Evolutionary conservation across 2,113 vertebrate genomes (phyloP).

Genomic region (Calidris pugnax): DNA sequence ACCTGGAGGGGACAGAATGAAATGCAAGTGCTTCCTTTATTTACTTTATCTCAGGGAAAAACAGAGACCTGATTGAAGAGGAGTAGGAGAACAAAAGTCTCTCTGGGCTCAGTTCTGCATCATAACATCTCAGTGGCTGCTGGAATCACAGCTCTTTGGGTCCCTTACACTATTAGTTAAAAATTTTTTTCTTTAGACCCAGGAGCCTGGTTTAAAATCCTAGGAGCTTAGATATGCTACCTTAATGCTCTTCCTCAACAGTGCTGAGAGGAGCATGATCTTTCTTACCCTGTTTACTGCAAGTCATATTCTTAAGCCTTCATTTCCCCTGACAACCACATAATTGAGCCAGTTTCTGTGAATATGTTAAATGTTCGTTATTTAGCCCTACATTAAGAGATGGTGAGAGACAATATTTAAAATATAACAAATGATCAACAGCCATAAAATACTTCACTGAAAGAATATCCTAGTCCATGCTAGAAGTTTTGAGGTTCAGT

Average conservation of each 20-base stretch:
- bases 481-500: not conserved
- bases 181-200: not conserved
- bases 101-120: not conserved
- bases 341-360: not conserved
- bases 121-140: not conserved
- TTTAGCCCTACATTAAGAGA: not conserved
- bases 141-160: not conserved
- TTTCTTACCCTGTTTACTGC: not conserved
- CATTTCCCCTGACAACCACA: not conserved
- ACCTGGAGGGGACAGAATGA: not conserved
- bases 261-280: not conserved
- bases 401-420: not conserved
- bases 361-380: not conserved
- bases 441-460: not conserved
- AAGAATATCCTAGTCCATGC: not conserved
- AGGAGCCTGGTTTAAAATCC: not conserved
- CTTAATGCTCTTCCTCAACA: not conserved
- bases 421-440: not conserved
- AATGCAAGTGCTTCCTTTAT: slow-evolving; percentile 10
- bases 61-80: slow-evolving; percentile 27
- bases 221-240: not conserved
- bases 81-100: not conserved
- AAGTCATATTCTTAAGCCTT: not conserved
- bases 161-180: not conserved
- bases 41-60: slow-evolving; percentile 32